Base-by-base conservation (phyloP, 2,797 vertebrate species). In the Aeoliscus strigatus region DNA sequence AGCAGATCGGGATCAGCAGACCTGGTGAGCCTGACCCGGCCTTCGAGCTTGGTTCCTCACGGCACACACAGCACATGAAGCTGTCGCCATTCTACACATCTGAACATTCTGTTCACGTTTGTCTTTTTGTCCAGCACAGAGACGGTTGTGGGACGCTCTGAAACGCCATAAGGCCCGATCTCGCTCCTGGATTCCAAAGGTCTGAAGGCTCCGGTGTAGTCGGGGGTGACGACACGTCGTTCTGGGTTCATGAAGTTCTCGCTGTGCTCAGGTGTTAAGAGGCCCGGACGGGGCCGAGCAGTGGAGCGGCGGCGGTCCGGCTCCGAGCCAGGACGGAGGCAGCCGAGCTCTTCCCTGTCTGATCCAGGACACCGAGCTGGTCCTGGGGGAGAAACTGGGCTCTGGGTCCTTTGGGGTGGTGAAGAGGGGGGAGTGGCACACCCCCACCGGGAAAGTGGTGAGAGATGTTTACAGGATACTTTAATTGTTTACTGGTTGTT, bases 381-480 rank as follows among this genome's bases (percentile, higher is more conserved):
- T 64, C 14, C 75, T 91, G 54, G 82, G 70, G 1, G 91, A 94
- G 57, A 87, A 81, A 35, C 68, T 96, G 46, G 93, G 93, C 11
- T 89, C 90, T 0, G 93, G 93, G 8, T 93, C 91, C 59, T 96
- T 93, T 4, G 93, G 93, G 1, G 88, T 93, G 50, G 92, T 96
- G 37, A 87, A 73, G 51, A 88, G 75, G 31, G 93, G 87, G 3
- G 86, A 92, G 27, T 95, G 92, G 93, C 87, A 84, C 4, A 72
- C 87, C 0, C 87, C 89, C 0, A 73, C 70, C 0, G 92, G 92
- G 2, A 79, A 70, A 70, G 82, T 83, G 45, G 93, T 95, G 61
- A 86, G 86, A 41, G 14, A 7, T n/a, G 0, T 15, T 14, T 17
- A 40, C 3, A 4, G 26, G 11, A 12, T n/a, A n/a, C 3, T 28